Conservation (phyloP, 1,140 invertebrate genomes). For the Galendromus occidentalis region DNA sequence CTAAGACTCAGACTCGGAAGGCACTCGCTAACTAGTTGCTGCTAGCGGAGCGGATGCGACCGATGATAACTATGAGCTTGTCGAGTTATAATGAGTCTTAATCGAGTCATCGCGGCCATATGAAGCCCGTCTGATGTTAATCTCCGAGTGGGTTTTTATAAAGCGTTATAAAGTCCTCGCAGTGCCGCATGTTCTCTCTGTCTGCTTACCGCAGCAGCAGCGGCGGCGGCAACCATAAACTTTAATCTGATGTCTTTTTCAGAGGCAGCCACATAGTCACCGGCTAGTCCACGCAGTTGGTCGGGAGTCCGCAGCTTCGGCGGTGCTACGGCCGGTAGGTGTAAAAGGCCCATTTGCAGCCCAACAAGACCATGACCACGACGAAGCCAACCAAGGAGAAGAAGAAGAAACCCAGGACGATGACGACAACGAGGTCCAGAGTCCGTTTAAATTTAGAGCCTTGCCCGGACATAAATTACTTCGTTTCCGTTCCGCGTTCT, state of each 20-base stretch:
- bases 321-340: neutral
- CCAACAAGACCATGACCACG: neutral
- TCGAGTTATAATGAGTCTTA: too few relatives aligned
- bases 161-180: slow-evolving; percentile 4
- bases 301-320: neutral
- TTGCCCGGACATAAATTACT: slow-evolving; percentile 8
- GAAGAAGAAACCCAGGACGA: neutral
- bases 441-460: slow-evolving; percentile 12
- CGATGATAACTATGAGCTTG: too few relatives aligned
- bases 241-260: neutral
- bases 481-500: neutral
- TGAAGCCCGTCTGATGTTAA: too few relatives aligned
- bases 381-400: neutral
- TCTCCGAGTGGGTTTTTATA: neutral
- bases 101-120: too few relatives aligned
- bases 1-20: too few relatives aligned
- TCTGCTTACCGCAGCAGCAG: neutral
- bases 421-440: neutral
- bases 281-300: neutral
- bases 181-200: neutral
- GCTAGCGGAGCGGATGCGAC: too few relatives aligned
- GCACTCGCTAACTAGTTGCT: too few relatives aligned
- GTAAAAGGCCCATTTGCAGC: slow-evolving; percentile 10
- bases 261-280: neutral
- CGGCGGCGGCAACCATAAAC: neutral